These are phyloP conservation scores for Eulithis testata DNA, from an alignment of 2,888 invertebrate genomes.

Conservation along the genomic window DNA sequence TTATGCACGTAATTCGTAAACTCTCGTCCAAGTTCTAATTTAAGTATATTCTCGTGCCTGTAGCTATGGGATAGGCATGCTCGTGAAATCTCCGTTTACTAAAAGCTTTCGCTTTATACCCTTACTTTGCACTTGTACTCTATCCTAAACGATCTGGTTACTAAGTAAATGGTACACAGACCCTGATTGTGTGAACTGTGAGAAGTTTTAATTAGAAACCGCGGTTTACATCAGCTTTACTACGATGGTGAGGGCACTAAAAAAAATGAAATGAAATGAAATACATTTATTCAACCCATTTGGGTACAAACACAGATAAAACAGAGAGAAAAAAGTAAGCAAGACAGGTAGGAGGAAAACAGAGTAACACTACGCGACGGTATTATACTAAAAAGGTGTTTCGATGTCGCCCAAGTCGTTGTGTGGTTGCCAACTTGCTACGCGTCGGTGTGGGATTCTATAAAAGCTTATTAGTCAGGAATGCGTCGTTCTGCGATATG, in stretches of 20 bases:
- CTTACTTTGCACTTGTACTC: neutral
- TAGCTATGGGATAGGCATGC: neutral
- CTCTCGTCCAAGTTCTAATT: neutral
- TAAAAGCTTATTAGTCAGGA: neutral
- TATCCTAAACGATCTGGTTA: slow-evolving; percentile 20
- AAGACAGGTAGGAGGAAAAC: no score
- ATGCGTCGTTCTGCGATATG: neutral
- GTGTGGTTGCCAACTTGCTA: neutral
- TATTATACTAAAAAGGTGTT: slow-evolving; percentile 19
- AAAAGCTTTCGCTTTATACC: slow-evolving; percentile 8
- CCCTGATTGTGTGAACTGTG: slow-evolving; percentile 44
- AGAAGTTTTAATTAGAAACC: slow-evolving; percentile 56
- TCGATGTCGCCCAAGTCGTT: neutral
- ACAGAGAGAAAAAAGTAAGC: no score
- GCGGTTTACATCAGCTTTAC: slow-evolving; percentile 48
- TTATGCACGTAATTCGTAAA: no score
- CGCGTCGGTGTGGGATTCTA: no score
- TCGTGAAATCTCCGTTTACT: slow-evolving; percentile 13
- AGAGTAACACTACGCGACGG: slow-evolving; percentile 41
- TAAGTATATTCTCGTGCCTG: neutral
- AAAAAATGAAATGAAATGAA: no score
- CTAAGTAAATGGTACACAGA: slow-evolving; percentile 28
- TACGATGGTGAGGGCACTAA: slow-evolving; percentile 40
- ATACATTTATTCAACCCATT: no score
- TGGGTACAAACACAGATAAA: no score